Base-by-base conservation (phyloP, 1,140 invertebrate species). In the Drosophila biarmipes region DNA sequence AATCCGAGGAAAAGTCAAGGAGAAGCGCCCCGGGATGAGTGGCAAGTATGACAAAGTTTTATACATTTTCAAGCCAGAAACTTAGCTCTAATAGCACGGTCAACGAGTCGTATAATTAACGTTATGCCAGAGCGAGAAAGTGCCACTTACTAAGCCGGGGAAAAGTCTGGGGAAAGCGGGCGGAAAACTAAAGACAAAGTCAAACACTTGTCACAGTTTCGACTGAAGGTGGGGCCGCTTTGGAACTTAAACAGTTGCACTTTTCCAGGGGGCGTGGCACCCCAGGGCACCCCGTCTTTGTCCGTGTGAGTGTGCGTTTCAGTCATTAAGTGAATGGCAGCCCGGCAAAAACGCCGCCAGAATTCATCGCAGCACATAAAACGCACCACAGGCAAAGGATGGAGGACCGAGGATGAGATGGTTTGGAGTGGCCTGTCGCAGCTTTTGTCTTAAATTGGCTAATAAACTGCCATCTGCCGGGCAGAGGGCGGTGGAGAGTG, bases 311-410 rank as follows among this genome's bases (percentile, higher is more conserved):
- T 27, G 37, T 56, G 75, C 55, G 63, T 53, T 62, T 61, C 53
- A 66, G 81, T 87, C 81, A 86, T 86, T 86, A 86, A 86, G 63
- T 63, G 82, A 81, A 75, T 87, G 78, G 69, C 61, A 78, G 66
- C 45, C 61, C 43, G 63, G 56, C 73, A 81, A 86, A 87, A 87
- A 80, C 66, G 82, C 58, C 74, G 82, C 51, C 82, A 78, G 75
- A 87, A 86, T 87, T 86, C 82, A 86, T 87, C 82, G 78, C 82
- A 86, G 82, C 82, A 86, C 82, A 86, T 86, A 87, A 86, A 86
- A 86, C 82, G 82, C 82, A 86, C 82, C 81, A 80, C 81, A 76
- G 45, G 75, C 57, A 27, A 45, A 58, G 42, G 37, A 40, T 2
- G 10, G 24, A 40, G 45, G 37, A 53, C 45, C 45, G 40, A 42